Base-by-base conservation (phyloP, 2,888 invertebrate species). In the Folsomia manolachei region DNA sequence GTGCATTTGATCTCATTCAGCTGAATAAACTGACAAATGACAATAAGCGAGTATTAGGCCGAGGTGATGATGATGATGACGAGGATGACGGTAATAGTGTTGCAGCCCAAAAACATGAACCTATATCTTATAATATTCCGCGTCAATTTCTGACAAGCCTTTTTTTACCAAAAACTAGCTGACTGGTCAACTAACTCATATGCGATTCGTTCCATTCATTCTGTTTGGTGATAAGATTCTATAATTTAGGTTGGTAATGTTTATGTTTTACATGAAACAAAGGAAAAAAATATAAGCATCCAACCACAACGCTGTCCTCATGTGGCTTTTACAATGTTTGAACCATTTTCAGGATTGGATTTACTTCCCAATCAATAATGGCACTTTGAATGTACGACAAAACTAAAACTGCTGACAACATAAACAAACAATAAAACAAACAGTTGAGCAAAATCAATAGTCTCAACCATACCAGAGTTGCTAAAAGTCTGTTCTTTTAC, bases 381-480 rank as follows among this genome's bases (percentile, higher is more conserved):
- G 76, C 79, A 79, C 79, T 81, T 80, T 78, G 79, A 80, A 81
- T 80, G 80, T 73, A 78, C 71, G 75, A 74, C 75, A 75, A 77
- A 79, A 79, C 73, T 75, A 80, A 81, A 80, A 81, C 79, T 81
- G 81, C 80, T 80, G 81, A 81, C 81, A 81, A 81, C 78, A 81
- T 80, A 81, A 80, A 80, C 81, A 81, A 81, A 81, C 79, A 81
- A 81, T 80, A 81, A 81, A 81, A 81, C 81, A 81, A 81, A 80
- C 81, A 81, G 79, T 79, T 76, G 81, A 80, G 76, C 75, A 78
- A 81, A 81, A 81, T 81, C 81, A 78, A 81, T 81, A 81, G 78
- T 78, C 79, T 78, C 71, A 76, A 75, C 76, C 73, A 64, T 73
- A 75, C 69, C 75, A 65, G 74, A 73, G 74, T 9, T 4, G 39